These are phyloP conservation scores for Manis crassicaudata DNA, from an alignment of 2,797 vertebrate genomes.

Conservation along the genomic window DNA sequence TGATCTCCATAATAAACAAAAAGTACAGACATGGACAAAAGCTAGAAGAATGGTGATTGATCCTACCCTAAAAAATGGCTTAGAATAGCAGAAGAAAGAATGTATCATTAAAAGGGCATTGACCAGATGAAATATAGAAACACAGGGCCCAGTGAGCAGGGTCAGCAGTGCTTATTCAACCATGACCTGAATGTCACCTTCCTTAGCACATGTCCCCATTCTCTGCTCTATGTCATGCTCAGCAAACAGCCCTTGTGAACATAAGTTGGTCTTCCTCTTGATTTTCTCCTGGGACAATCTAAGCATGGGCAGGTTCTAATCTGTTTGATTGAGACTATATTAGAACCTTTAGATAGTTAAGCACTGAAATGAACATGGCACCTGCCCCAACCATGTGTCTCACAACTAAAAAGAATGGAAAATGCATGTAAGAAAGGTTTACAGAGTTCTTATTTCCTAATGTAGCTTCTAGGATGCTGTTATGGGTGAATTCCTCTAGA, in stretches of 20 bases:
- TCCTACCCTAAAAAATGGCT: background rate
- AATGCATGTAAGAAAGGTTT: background rate
- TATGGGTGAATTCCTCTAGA: background rate
- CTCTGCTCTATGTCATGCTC: too few relatives aligned
- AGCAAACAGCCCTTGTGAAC: too few relatives aligned
- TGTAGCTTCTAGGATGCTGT: background rate
- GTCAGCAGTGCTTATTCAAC: background rate
- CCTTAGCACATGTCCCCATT: background rate
- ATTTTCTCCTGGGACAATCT: background rate
- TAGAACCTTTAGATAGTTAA: rapidly evolving
- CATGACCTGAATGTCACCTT: background rate
- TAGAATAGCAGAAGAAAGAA: background rate
- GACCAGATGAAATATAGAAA: background rate
- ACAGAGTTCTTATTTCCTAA: background rate
- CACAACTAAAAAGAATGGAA: too few relatives aligned
- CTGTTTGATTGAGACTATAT: background rate
- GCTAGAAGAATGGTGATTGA: background rate
- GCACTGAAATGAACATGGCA: background rate
- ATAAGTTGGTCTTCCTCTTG: background rate
- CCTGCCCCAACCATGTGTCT: too few relatives aligned
- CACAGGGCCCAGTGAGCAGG: background rate
- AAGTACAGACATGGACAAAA: background rate
- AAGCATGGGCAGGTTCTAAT: background rate
- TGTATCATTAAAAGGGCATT: too few relatives aligned
- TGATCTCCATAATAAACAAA: background rate